Evolutionary conservation across 2,797 vertebrate species (phyloP).

Genomic region (Anguilla anguilla): DNA sequence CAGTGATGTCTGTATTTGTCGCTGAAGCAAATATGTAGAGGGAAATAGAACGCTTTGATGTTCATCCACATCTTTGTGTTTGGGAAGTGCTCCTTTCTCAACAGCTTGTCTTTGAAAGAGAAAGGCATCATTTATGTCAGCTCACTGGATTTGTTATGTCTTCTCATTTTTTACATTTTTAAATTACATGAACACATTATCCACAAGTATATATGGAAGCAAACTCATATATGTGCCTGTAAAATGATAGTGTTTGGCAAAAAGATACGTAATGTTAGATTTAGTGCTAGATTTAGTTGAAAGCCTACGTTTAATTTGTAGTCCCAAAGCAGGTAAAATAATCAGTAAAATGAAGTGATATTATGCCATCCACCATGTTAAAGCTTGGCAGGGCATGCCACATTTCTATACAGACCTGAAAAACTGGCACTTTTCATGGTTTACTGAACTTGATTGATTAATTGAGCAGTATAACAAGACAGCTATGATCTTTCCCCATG

Average conservation of each 20-base stretch:
- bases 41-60: not conserved
- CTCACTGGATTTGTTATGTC: not conserved
- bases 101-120: not conserved
- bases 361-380: not conserved
- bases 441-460: not conserved
- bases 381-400: not conserved
- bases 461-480: not conserved
- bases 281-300: too few species aligned
- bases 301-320: too few species aligned
- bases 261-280: too few species aligned
- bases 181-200: too few species aligned
- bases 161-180: not conserved
- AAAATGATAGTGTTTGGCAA: not conserved
- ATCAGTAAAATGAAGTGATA: not conserved
- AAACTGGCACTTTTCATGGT: not conserved
- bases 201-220: not conserved
- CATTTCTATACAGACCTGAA: not conserved
- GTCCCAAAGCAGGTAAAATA: too few species aligned
- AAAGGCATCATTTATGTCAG: not conserved
- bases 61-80: not conserved
- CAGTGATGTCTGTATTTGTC: not conserved
- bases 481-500: not conserved
- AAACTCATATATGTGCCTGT: not conserved
- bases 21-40: not conserved
- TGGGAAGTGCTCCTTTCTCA: not conserved